Percentiles rank a stretch among this genome's conserved stretches.
Conservation (phyloP, 2,113 vertebrate species). For the Puffinus mauretanicus region DNA sequence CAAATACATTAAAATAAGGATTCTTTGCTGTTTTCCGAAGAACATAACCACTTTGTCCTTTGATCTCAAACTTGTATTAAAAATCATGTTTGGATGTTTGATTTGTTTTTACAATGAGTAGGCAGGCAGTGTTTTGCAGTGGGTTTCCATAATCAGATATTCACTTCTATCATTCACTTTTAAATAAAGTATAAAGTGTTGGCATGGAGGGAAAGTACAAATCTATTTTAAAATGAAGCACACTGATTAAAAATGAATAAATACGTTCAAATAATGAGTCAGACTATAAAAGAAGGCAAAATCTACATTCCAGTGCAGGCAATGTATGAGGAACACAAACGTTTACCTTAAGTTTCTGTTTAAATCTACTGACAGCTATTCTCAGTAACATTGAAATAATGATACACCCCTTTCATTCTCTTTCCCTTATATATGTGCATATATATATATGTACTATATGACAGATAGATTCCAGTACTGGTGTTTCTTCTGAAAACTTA, state of each 20-base stretch:
- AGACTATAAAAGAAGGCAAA: background rate
- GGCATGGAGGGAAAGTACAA: background rate
- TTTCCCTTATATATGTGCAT: background rate
- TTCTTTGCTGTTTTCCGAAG: background rate
- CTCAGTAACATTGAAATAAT: background rate
- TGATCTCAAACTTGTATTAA: conserved; percentile 47
- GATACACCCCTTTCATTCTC: background rate
- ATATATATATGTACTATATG: background rate
- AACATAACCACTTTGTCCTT: conserved; percentile 2
- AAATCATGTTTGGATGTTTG: conserved; percentile 34
- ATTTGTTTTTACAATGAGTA: conserved; percentile 34
- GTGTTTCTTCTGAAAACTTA: background rate
- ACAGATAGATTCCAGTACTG: background rate
- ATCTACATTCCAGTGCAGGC: background rate
- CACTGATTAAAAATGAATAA: conserved; percentile 56
- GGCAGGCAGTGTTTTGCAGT: background rate
- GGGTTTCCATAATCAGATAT: conserved; percentile 28
- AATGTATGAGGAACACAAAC: background rate
- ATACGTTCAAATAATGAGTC: conserved; percentile 23
- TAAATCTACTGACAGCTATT: background rate
- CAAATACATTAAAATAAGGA: conserved; percentile 21
- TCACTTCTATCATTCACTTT: conserved; percentile 25
- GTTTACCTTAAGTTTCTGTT: background rate
- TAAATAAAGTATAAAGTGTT: conserved; percentile 34
- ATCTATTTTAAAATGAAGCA: conserved; percentile 17